phyloP scores from a whole-genome alignment of 2,113 vertebrate genomes.

The Kryptolebias marmoratus region DNA sequence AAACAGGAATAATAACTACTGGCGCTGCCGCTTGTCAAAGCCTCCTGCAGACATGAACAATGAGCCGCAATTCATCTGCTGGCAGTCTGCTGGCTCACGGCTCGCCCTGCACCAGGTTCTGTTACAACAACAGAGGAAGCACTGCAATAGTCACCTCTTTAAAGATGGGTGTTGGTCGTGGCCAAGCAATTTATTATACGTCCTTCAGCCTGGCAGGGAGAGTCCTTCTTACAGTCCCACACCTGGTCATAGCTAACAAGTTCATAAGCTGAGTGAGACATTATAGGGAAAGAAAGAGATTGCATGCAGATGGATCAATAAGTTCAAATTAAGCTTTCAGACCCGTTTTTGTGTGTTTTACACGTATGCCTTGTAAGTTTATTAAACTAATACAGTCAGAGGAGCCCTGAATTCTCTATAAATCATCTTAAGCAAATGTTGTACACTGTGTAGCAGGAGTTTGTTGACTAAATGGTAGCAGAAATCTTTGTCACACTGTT shows the following conservation, averaged over 20 bases:
- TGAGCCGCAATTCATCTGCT: conserved; percentile 33
- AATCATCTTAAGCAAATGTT: neutral
- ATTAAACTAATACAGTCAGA: neutral
- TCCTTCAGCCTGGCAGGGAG: conserved; percentile 7
- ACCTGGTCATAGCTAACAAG: conserved; percentile 2
- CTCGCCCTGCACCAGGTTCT: conserved; percentile 50
- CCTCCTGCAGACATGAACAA: conserved; percentile 51
- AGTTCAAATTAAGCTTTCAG: neutral
- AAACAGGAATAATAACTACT: conserved; percentile 27
- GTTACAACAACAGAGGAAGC: conserved; percentile 34
- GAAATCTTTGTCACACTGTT: neutral
- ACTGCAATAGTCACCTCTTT: conserved; percentile 43
- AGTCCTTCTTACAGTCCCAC: neutral
- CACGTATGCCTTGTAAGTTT: neutral
- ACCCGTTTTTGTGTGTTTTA: neutral
- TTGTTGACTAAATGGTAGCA: neutral
- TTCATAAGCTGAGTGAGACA: conserved; percentile 13
- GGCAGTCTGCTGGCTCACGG: conserved; percentile 53
- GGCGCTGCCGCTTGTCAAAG: conserved; percentile 18
- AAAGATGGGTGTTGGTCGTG: conserved; percentile 26
- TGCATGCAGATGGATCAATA: conserved; percentile 14
- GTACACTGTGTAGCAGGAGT: neutral
- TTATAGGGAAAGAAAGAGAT: neutral
- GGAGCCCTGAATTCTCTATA: conserved; percentile 6
- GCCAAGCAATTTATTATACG: conserved; percentile 25